Base-by-base conservation (phyloP, 2,797 vertebrate species). In the Spinus olivaceus region DNA sequence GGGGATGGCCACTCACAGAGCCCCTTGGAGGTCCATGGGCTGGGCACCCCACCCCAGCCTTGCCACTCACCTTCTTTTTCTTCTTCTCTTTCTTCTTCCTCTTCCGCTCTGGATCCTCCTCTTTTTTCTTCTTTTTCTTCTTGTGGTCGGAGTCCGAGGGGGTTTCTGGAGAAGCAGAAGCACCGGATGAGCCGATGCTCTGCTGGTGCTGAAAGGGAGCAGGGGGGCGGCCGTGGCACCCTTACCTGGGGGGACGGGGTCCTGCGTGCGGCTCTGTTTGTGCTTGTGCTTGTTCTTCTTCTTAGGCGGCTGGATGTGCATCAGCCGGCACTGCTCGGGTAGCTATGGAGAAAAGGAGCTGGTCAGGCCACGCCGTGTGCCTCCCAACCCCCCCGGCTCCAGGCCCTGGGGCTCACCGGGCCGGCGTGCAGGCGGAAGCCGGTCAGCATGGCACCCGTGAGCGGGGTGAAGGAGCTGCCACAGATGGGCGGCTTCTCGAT, bases 51-150 rank as follows among this genome's bases (percentile, higher is more conserved):
- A 17, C 14, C 37, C 37, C 0, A 1, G 37, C 59, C 35, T 39
- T 46, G 46, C 23, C 30, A 11, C 86, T 60, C 95, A 99, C 99
- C 98, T 99, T 99, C 96, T 99, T 99, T 97, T 99, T 99, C 97
- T 99, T 99, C 96, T 99, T 99, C 86, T 99, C 99, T 97, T 99
- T 99, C 98, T 99, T 99, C 98, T 99, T 99, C 95, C 99, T 99
- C 95, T 99, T 99, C 85, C 99, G 97, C 54, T 99, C 99, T 0
- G 99, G 99, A 94, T 99, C 99, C 33, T 99, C 99, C 6, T 99
- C 99, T 90, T 99, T 98, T 97, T 99, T 99, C 98, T 99, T 99
- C 97, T 99, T 99, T 97, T 99, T 99, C 96, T 99, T 99, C 97
- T 99, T 99, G 96, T 99, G 99, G 97, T 99, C 99, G 1, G 99